phyloP scores from a whole-genome alignment of 1,140 invertebrate genomes.

The Diabrotica undecimpunctata region DNA sequence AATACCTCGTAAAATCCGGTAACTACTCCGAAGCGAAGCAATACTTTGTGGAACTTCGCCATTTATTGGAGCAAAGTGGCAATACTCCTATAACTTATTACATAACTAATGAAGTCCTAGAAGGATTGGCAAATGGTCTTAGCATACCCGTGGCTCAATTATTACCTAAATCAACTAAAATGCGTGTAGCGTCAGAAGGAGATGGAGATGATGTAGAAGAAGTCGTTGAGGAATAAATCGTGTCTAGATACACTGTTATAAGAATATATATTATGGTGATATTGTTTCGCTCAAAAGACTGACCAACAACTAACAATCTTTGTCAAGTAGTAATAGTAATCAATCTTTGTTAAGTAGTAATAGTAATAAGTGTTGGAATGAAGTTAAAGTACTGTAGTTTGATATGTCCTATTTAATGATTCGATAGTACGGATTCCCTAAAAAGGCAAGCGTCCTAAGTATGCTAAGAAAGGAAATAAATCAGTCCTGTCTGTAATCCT shows the following conservation, averaged over 20 bases:
- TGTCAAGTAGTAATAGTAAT: too few relatives aligned
- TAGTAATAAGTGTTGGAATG: too few relatives aligned
- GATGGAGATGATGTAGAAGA: conserved; percentile 40
- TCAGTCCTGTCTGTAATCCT: too few relatives aligned
- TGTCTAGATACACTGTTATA: neutral
- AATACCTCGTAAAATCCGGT: conserved; percentile 50
- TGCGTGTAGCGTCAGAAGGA: conserved; percentile 26
- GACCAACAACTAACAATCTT: too few relatives aligned
- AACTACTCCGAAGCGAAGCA: conserved; percentile 44
- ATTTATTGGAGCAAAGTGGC: conserved; percentile 33
- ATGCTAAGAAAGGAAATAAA: too few relatives aligned
- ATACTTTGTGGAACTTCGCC: conserved; percentile 39
- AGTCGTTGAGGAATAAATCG: conserved; percentile 33
- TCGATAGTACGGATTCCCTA: too few relatives aligned
- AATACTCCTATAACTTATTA: conserved; percentile 45
- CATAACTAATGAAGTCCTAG: conserved; percentile 41
- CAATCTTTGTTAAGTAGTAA: too few relatives aligned
- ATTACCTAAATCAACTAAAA: conserved; percentile 31
- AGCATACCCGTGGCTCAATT: conserved; percentile 36
- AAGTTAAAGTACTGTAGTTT: too few relatives aligned
- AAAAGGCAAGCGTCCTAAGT: too few relatives aligned
- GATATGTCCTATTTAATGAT: too few relatives aligned
- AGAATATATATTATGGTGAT: too few relatives aligned
- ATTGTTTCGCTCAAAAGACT: too few relatives aligned
- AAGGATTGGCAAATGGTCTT: conserved; percentile 42